These are phyloP conservation scores for Gracilinanus agilis DNA, from an alignment of 2,113 vertebrate species.

Conservation along the genomic window DNA sequence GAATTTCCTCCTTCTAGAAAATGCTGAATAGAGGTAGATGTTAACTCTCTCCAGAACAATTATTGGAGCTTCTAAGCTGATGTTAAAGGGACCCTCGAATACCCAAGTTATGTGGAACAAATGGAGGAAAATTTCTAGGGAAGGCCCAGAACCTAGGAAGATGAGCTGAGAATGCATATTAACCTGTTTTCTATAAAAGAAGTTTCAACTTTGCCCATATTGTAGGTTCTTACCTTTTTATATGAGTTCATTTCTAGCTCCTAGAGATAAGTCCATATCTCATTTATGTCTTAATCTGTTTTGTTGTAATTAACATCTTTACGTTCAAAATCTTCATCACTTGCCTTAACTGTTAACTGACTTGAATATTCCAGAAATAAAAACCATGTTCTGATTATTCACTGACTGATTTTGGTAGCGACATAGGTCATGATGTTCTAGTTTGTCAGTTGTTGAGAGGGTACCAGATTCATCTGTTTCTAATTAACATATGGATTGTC, in stretches of 20 bases:
- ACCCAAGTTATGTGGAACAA: background rate
- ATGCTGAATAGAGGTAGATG: background rate
- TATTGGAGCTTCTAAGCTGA: background rate
- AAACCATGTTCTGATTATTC: background rate
- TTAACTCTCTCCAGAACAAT: background rate
- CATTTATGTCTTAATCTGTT: background rate
- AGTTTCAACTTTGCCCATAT: background rate
- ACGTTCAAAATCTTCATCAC: background rate
- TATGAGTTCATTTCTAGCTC: background rate
- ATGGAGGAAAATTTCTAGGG: background rate
- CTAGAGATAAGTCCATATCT: background rate
- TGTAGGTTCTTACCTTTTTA: background rate
- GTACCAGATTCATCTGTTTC: background rate
- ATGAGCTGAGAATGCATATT: background rate
- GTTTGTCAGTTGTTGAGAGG: background rate
- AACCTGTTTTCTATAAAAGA: background rate
- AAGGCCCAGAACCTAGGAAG: background rate
- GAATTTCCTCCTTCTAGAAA: background rate
- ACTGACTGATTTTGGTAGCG: background rate
- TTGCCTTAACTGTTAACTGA: background rate
- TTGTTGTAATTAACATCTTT: background rate
- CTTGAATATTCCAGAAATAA: background rate
- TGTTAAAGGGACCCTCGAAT: background rate
- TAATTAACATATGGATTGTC: background rate
- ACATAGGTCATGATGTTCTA: background rate